Evolutionary conservation across 2,113 vertebrate genomes (phyloP), one percentile per base, ranked within the genome.

Genomic region (Anser brachyrhynchus): DNA sequence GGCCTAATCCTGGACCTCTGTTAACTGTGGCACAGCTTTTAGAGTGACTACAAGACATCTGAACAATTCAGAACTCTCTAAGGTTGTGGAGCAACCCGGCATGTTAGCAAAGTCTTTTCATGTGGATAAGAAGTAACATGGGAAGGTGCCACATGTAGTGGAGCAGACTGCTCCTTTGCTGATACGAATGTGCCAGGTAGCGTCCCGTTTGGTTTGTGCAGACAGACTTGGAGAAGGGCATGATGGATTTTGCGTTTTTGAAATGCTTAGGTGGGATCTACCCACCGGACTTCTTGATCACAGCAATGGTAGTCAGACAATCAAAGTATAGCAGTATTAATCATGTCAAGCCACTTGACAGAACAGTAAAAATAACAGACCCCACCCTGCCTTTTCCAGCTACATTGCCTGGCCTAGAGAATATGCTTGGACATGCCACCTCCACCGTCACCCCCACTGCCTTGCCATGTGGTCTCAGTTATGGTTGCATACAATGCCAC

Each of bases 391-490:
- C 62, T 93, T 65, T 92, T 70, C 62, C 78, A 82, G 58, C 69
- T 22, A 5, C 7, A 20, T 67, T 93, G 84, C 44, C 59, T 88
- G 81, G 71, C 76, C 70, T 77, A 10, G 55, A 92, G 79, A 87
- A 44, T 3, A 33, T 70, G 12, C 52, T 89, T 92, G 76, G 73
- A 51, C 79, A 80, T 43, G 57, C 84, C 51, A 31, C 28, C 52
- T 28, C 52, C 26, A 54, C 25, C 26, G 28, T 54, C 26, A 55
- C 54, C 26, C 28, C 54, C 26, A 52, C 51, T 55, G 4, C 31
- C 76, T 93, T 5, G 3, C 82, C 79, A 28, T 75, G 80, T 83
- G 94, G 71, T 86, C 87, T 92, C 73, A 64, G 77, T 94, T 87
- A 62, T 11, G 59, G 52, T 19, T 78, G n/a, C 16, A 3, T 29